Base-by-base conservation (phyloP, 1,140 invertebrate genomes). In the Probaryconus sp. region DNA sequence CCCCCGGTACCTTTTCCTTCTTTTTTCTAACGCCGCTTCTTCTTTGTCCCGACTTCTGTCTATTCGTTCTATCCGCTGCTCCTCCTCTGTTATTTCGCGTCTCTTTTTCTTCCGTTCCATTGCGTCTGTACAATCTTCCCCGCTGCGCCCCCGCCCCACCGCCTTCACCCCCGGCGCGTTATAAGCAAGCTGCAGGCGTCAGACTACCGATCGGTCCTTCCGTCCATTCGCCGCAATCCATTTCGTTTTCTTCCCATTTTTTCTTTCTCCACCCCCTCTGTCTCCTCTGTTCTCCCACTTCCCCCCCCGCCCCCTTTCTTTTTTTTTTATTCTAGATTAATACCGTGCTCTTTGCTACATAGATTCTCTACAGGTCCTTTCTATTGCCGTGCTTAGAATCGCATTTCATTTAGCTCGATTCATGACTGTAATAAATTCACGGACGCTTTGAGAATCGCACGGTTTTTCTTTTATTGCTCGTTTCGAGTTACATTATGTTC, bases 381-480 rank as follows among this genome's bases (percentile, higher is more conserved):
- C 70, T 67, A 73, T 68, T 67, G 56, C 56, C 56, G 63, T 51
- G 43, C 58, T 68, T 68, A 63, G 71, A 63, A 67, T 68, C 55
- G 71, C 71, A 74, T 74, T 74, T 68, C 61, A 67, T 73, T 61
- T 65, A 67, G 40, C 48, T 53, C 63, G 63, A 74, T 67, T 63
- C 63, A 74, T 56, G 63, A 68, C 56, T 42, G 56, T 43, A 56
- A 68, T 60, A 74, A 72, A 72, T 72, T 51, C 43, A 50, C 40
- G 35, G 47, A 42, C 56, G 42, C 48, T 61, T 73, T 73, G 61
- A 67, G 55, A 60, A 47, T 51, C 20, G 61, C 33, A 53, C 30
- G 53, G 58, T 51, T 58, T n/a, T 65, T 60, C 47, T 65, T 65
- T 73, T 73, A 65, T 40, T 65, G 61, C 55, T 40, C 60, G 48